These are phyloP conservation scores for Steinernema scapterisci DNA, from an alignment of 2,888 invertebrate species.

Conservation along the genomic window DNA sequence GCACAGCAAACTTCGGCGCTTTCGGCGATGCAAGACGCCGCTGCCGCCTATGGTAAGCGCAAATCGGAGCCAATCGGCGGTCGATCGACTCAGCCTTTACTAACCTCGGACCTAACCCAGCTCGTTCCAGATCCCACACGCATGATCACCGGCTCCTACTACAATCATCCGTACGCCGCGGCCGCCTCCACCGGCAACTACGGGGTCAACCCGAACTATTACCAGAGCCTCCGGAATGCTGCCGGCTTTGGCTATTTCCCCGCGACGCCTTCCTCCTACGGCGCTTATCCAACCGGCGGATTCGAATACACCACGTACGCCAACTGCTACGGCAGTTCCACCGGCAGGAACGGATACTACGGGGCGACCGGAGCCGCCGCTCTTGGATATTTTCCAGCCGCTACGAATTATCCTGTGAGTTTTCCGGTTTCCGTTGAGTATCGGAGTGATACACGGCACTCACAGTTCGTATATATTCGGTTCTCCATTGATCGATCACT, in stretches of 20 bases:
- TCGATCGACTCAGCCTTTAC: background rate
- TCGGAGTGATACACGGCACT: too few species aligned
- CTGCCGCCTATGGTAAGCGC: conserved; percentile 12
- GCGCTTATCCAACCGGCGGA: background rate
- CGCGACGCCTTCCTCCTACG: conserved; percentile 15
- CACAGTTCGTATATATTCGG: too few species aligned
- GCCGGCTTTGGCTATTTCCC: conserved; percentile 27
- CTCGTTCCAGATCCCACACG: conserved; percentile 11
- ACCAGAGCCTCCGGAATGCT: conserved; percentile 30
- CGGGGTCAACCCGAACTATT: conserved; percentile 5
- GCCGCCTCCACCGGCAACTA: conserved; percentile 4
- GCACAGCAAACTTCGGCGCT: conserved; percentile 14
- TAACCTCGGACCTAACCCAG: background rate
- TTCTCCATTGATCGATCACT: too few species aligned
- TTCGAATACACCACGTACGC: conserved; percentile 12
- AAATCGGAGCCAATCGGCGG: conserved; percentile 22
- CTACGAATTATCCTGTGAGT: background rate
- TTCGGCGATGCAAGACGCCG: conserved; percentile 25
- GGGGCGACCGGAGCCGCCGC: conserved; percentile 5
- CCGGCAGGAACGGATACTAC: conserved; percentile 19
- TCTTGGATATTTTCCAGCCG: background rate
- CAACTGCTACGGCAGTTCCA: background rate
- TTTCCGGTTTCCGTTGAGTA: too few species aligned
- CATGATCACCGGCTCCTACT: conserved; percentile 27
- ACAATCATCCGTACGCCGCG: conserved; percentile 19